A percentile compares a stretch with the other conserved stretches of the same genome.
Conservation (phyloP, 2,888 invertebrate genomes). For the Eupithecia vulgata region DNA sequence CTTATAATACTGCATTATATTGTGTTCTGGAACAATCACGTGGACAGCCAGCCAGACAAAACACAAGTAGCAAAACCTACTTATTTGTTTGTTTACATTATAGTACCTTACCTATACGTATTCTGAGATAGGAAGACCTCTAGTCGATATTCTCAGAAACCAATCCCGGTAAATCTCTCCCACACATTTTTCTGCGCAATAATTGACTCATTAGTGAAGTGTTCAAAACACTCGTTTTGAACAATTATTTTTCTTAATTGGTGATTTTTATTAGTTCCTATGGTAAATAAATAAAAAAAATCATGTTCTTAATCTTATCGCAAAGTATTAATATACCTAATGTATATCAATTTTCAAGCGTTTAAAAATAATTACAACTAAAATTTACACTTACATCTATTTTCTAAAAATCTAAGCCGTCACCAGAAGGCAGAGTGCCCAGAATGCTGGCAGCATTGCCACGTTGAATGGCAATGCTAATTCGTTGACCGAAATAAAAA, state of each 20-base stretch:
- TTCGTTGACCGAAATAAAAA: too few species aligned
- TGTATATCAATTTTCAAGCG: too few species aligned
- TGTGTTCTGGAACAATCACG: neutral
- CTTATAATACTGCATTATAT: neutral
- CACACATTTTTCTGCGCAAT: conserved; percentile 19
- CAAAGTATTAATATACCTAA: too few species aligned
- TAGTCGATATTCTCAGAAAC: neutral
- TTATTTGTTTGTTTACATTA: conserved; percentile 24
- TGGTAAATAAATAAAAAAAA: neutral
- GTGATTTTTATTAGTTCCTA: neutral
- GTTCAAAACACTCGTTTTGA: conserved; percentile 1
- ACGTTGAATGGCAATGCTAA: too few species aligned
- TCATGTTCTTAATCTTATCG: too few species aligned
- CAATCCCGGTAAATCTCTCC: neutral
- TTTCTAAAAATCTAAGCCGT: too few species aligned
- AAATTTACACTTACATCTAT: too few species aligned
- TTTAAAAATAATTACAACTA: too few species aligned
- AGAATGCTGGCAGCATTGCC: too few species aligned
- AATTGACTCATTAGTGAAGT: neutral
- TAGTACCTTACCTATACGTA: neutral
- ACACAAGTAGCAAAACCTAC: conserved; percentile 2
- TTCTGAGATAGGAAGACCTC: neutral
- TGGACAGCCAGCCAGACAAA: neutral
- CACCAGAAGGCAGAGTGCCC: too few species aligned
- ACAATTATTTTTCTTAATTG: neutral